These are phyloP conservation scores for Coremacera marginata DNA, from an alignment of 2,888 invertebrate species.

Conservation along the genomic window DNA sequence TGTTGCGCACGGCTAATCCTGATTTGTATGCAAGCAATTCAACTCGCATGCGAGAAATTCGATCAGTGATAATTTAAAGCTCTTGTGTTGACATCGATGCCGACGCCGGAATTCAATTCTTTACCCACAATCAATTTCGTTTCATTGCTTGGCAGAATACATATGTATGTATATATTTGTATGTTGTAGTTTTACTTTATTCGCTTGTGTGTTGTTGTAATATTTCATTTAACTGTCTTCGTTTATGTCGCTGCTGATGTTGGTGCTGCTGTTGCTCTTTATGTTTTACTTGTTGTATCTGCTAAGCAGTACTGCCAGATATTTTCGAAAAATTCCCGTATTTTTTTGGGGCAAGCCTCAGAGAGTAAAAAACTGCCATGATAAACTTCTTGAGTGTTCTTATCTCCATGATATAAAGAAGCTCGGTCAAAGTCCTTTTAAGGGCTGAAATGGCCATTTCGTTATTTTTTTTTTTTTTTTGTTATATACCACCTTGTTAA, in stretches of 20 bases:
- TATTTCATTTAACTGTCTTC: constrained; percentile 41
- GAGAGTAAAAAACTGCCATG: too few relatives aligned
- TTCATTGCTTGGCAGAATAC: constrained; percentile 22
- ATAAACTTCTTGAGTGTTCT: too few relatives aligned
- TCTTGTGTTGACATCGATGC: constrained; percentile 55
- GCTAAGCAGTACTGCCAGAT: too few relatives aligned
- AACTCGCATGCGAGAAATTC: constrained; percentile 15
- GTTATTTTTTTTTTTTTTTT: too few relatives aligned
- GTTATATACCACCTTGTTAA: too few relatives aligned
- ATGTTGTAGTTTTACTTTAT: constrained; percentile 2
- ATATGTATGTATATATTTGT: constrained; percentile 26
- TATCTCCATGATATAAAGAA: too few relatives aligned
- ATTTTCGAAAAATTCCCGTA: too few relatives aligned
- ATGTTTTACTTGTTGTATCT: background rate
- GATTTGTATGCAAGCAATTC: constrained; percentile 9
- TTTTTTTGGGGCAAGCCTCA: too few relatives aligned
- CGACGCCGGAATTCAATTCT: constrained; percentile 44
- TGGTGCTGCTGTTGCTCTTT: background rate
- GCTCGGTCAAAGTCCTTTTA: too few relatives aligned
- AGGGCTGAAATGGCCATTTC: too few relatives aligned
- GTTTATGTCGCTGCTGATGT: background rate
- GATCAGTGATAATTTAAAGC: constrained; percentile 61
- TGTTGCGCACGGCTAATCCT: background rate
- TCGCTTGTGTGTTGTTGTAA: constrained; percentile 20
- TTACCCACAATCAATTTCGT: constrained; percentile 38